A percentile compares a stretch with the other conserved stretches of the same genome.
Evolutionary conservation across 1,140 invertebrate genomes (phyloP).

Genomic region (Macrostomum lignano): DNA sequence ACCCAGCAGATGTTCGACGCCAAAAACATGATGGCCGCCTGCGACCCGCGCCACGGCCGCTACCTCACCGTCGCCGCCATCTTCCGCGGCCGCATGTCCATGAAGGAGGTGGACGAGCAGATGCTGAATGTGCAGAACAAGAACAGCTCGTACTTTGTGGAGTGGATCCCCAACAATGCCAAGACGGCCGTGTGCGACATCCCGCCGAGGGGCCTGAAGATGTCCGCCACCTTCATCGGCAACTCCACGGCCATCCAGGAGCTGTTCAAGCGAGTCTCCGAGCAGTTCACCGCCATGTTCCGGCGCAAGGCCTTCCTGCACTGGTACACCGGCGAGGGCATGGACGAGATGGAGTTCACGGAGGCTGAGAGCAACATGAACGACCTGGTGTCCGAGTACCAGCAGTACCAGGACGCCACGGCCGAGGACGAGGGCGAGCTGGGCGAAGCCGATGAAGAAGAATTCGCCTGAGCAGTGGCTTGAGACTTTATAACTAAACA

Average conservation of each 20-base stretch:
- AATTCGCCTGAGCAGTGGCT: too few relatives aligned
- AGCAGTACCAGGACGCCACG: conserved; percentile 21
- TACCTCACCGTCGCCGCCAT: conserved; percentile 52
- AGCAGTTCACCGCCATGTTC: conserved; percentile 36
- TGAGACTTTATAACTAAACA: too few relatives aligned
- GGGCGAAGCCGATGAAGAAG: too few relatives aligned
- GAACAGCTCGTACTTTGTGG: conserved; percentile 48
- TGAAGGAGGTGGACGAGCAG: conserved; percentile 27
- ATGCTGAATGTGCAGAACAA: conserved; percentile 24
- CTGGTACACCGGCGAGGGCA: conserved; percentile 46
- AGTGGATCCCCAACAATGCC: conserved; percentile 71
- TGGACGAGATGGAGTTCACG: conserved; percentile 55
- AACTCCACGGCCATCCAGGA: conserved; percentile 65
- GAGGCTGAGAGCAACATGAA: conserved; percentile 36
- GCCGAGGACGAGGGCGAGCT: too few relatives aligned
- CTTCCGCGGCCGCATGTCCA: conserved; percentile 42
- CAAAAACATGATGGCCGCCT: conserved; percentile 64
- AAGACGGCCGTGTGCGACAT: conserved; percentile 71
- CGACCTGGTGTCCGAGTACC: conserved; percentile 18
- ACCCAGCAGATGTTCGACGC: conserved; percentile 38
- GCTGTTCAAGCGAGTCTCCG: conserved; percentile 51
- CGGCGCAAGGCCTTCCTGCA: conserved; percentile 46
- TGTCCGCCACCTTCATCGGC: conserved; percentile 48
- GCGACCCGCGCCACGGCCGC: conserved; percentile 40
- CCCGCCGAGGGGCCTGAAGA: conserved; percentile 57